Base-by-base conservation (phyloP, 2,113 vertebrate genomes). In the Cyphomyrus discorhynchus region DNA sequence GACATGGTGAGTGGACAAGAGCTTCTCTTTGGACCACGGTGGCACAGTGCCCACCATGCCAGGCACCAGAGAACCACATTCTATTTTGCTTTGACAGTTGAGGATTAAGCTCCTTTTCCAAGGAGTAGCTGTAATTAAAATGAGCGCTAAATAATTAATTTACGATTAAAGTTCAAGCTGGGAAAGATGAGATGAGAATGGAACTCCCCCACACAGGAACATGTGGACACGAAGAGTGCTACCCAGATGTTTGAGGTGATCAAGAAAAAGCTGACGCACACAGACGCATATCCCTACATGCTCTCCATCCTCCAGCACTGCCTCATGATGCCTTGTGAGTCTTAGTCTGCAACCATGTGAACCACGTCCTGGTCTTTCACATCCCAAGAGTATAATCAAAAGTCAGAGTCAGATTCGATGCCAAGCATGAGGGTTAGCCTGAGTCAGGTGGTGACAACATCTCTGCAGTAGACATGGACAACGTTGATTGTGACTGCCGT, bases 141-240 rank as follows among this genome's bases (percentile, higher is more conserved):
- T 31, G 47, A 53, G 47, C 3, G 13, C 2, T 49, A 46, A 35
- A 86, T 46, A 84, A 46, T 31, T 86, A 2, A 31, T 86, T n/a
- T 86, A n/a, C 5, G 17, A 86, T 11, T 7, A 45, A 39, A 42
- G 74, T 80, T 39, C 13, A 80, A 42, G 31, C 35, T 62, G 1
- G 13, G 35, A 62, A 7, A 5, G 2, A 4, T 42, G 27, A n/a
- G 3, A 4, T 58, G 52, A 31, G 35, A 19, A 42, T 21, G 31
- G 1, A 8, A 15, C 86, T 58, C 31, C 86, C 88, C 15, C 45
- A 42, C 89, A 70, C 92, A 99, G 98, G 95, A 95, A 88, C 98
- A 99, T 86, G 95, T 99, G 15, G 98, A 99, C 92, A 99, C 98
- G 2, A 99, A 99, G 95, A 99, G 98, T 31, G 98, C 98, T 15